Conservation (phyloP, 2,797 vertebrate species). For the Phrynocephalus guinanensis region DNA sequence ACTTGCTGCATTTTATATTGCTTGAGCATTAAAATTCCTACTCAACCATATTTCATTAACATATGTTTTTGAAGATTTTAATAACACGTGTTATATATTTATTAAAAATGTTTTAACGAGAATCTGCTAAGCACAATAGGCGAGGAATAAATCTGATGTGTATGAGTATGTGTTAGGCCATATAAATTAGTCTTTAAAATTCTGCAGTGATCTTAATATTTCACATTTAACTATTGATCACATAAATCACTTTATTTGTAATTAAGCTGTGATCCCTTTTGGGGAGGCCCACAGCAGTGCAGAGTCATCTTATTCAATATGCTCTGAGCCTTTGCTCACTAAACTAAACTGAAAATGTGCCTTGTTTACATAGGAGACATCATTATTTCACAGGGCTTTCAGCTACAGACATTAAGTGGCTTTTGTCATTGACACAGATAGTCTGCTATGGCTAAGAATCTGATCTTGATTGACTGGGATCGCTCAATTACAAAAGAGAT, state of each 20-base stretch:
- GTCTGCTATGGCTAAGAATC: conserved; percentile 28
- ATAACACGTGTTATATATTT: neutral
- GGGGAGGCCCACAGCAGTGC: conserved; percentile 31
- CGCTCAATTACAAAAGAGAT: conserved; percentile 44
- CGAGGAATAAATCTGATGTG: conserved; percentile 2
- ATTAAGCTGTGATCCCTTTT: conserved; percentile 56
- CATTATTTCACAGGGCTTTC: conserved; percentile 34
- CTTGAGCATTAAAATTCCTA: neutral
- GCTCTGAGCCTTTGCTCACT: conserved; percentile 36
- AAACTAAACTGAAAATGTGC: conserved; percentile 30
- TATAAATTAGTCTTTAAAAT: conserved; percentile 56
- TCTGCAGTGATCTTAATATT: conserved; percentile 41
- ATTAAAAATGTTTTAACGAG: conserved; percentile 17
- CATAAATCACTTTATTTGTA: conserved; percentile 51
- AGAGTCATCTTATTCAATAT: conserved; percentile 38
- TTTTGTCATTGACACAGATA: conserved; percentile 38
- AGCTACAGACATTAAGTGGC: conserved; percentile 19
- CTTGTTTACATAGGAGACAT: conserved; percentile 50
- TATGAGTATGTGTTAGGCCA: neutral
- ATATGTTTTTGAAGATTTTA: neutral
- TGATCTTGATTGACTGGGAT: conserved; percentile 44
- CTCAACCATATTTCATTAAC: neutral
- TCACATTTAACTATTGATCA: conserved; percentile 53
- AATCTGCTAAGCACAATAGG: conserved; percentile 1
- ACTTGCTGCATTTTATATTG: neutral